Conservation (phyloP, 2,888 invertebrate species). For the Acanthococcus lagerstroemiae region DNA sequence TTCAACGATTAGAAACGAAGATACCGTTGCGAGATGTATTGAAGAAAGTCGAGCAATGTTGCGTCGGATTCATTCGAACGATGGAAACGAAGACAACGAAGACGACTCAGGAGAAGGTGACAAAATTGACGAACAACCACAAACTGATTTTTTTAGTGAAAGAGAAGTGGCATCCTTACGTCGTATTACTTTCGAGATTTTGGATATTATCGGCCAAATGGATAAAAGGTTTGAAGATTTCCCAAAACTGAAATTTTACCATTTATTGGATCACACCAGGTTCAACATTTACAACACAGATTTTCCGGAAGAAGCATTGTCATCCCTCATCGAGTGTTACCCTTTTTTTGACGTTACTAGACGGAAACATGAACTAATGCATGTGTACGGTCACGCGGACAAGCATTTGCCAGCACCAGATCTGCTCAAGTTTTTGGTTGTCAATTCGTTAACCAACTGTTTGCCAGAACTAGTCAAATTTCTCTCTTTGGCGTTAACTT, state of each 20-base stretch:
- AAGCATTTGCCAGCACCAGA: constrained; percentile 8
- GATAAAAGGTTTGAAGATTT: constrained; percentile 12
- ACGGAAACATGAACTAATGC: background rate
- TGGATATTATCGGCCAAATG: background rate
- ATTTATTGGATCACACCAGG: constrained; percentile 5
- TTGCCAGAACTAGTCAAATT: background rate
- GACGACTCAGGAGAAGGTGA: too few relatives aligned
- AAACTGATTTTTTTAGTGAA: background rate
- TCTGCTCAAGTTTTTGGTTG: constrained; percentile 11
- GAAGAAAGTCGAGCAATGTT: background rate
- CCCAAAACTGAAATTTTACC: background rate
- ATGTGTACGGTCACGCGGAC: too few relatives aligned
- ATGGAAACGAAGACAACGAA: too few relatives aligned
- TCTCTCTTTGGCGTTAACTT: background rate
- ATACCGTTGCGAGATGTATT: background rate
- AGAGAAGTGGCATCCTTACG: background rate
- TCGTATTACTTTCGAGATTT: background rate
- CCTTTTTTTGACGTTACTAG: constrained; percentile 9
- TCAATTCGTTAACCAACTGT: background rate
- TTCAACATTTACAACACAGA: background rate
- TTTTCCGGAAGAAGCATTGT: background rate
- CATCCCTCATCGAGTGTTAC: background rate
- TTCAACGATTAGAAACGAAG: background rate
- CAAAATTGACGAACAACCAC: too few relatives aligned
- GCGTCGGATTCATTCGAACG: background rate